phyloP scores from a whole-genome alignment of 2,113 vertebrate genomes.

The Desmodus rotundus region DNA sequence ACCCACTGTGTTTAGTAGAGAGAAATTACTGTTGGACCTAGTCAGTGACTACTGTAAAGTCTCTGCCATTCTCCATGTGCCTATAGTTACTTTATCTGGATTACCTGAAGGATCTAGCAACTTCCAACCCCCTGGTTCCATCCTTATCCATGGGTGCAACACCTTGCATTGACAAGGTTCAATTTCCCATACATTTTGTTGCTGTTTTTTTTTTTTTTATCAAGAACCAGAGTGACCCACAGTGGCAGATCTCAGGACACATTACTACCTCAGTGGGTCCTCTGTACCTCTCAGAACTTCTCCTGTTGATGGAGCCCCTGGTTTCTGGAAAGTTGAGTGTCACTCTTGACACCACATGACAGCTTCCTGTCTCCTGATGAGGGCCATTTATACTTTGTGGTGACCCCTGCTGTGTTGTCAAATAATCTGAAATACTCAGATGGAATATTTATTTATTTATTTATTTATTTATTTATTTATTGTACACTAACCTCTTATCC shows the following conservation, averaged over 20 bases:
- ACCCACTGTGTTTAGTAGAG: neutral
- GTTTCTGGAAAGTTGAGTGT: neutral
- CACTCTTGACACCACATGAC: neutral
- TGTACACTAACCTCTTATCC: too few species aligned
- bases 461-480: too few species aligned
- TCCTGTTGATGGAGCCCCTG: neutral
- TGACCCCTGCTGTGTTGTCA: neutral
- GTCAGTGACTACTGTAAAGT: neutral
- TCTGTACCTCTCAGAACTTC: neutral
- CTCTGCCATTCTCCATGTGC: neutral
- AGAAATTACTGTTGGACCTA: neutral
- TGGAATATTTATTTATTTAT: neutral
- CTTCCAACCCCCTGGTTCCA: neutral
- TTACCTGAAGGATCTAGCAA: neutral
- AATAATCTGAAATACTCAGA: neutral
- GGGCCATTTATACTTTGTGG: neutral
- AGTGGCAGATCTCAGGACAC: neutral
- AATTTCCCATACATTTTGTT: neutral
- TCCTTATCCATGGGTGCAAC: neutral
- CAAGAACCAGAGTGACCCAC: neutral
- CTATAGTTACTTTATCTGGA: neutral
- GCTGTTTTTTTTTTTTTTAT: neutral
- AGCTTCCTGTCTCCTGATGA: neutral
- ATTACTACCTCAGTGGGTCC: neutral
- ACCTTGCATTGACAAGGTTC: neutral